A percentile compares a stretch with the other conserved stretches of the same genome.
Conservation (phyloP, 2,888 invertebrate species). For the Conomelus anceps region DNA sequence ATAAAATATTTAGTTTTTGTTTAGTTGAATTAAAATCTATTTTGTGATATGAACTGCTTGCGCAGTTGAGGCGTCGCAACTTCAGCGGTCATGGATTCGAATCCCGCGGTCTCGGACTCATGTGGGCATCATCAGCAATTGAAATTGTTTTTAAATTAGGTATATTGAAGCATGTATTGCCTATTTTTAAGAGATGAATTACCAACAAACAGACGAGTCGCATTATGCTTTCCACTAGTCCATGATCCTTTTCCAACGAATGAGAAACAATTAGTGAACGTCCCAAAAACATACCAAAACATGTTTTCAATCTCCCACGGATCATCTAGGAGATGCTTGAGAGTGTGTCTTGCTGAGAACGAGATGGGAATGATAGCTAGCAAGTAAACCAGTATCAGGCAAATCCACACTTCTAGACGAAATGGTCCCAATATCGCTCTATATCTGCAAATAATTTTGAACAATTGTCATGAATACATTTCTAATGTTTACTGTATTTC, state of each 20-base stretch:
- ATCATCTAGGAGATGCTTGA: conserved; percentile 57
- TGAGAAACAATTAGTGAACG: conserved; percentile 74
- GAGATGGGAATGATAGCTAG: conserved; percentile 67
- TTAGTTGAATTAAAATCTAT: too few species aligned
- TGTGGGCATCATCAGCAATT: too few species aligned
- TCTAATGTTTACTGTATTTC: too few species aligned
- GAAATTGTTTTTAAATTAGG: neutral
- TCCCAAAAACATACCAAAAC: conserved; percentile 84
- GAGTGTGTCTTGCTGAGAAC: conserved; percentile 62
- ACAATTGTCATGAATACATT: too few species aligned
- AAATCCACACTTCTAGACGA: conserved; percentile 73
- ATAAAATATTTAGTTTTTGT: too few species aligned
- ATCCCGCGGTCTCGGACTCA: neutral
- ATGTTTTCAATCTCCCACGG: conserved; percentile 71
- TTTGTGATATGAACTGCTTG: too few species aligned
- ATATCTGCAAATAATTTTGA: conserved; percentile 48
- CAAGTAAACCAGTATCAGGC: conserved; percentile 62
- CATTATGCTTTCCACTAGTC: conserved; percentile 59
- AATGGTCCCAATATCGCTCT: conserved; percentile 78
- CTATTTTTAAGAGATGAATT: too few species aligned
- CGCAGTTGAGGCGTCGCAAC: too few species aligned
- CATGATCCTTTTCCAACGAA: conserved; percentile 57
- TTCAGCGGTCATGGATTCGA: too few species aligned
- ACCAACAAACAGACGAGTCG: conserved; percentile 68
- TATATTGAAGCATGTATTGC: too few species aligned